phyloP scores from a whole-genome alignment of 2,113 vertebrate genomes.

The Semnornis frantzii region DNA sequence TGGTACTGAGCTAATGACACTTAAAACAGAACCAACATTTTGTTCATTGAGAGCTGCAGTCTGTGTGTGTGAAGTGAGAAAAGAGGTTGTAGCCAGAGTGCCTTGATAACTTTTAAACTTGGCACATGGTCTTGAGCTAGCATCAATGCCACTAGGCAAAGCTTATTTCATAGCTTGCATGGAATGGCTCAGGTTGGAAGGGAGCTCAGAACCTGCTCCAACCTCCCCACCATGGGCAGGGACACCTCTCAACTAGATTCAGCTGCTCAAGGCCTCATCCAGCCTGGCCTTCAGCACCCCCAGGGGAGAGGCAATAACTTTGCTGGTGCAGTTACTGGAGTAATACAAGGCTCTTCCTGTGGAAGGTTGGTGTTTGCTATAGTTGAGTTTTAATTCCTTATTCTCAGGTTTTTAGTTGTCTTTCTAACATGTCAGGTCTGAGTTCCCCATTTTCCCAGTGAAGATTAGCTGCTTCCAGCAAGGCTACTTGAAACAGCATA shows the following conservation, averaged over 20 bases:
- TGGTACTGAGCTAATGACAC: neutral
- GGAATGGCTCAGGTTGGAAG: too few relatives aligned
- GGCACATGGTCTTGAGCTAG: neutral
- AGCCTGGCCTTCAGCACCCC: too few relatives aligned
- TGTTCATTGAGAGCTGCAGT: neutral
- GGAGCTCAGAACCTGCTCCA: too few relatives aligned
- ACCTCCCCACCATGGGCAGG: too few relatives aligned
- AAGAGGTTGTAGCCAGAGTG: neutral
- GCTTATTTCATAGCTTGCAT: neutral
- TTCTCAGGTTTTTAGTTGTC: neutral
- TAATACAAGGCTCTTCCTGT: neutral
- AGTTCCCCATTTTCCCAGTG: accelerated
- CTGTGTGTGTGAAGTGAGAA: neutral
- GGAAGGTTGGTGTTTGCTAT: neutral
- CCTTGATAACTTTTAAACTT: neutral
- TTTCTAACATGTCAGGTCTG: neutral
- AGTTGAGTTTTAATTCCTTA: neutral
- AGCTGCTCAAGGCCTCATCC: too few relatives aligned
- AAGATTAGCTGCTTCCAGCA: neutral
- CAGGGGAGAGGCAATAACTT: neutral
- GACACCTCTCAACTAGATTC: too few relatives aligned
- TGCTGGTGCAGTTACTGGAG: neutral
- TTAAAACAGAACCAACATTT: neutral
- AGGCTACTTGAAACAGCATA: neutral
- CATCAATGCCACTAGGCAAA: neutral